Conservation (phyloP, 2,113 vertebrate genomes). For the Periophthalmodon schlosseri region DNA sequence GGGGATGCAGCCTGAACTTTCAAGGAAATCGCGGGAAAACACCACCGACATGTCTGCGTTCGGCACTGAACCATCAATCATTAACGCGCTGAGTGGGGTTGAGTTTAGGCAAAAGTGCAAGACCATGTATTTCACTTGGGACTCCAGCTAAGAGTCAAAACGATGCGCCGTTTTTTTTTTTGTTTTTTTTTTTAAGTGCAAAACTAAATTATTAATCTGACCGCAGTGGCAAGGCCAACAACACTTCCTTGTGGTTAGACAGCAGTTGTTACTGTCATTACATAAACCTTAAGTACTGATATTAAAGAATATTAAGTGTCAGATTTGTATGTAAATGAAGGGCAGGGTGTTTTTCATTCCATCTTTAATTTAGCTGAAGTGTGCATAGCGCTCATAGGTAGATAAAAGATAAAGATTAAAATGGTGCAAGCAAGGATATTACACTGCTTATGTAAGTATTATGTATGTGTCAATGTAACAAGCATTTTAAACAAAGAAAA, state of each 20-base stretch:
- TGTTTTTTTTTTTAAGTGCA: conserved; percentile 50
- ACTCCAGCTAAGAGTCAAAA: conserved; percentile 25
- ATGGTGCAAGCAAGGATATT: not conserved
- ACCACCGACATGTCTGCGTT: conserved; percentile 37
- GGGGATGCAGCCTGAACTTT: conserved; percentile 26
- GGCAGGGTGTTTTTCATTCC: not conserved
- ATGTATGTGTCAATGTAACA: not conserved
- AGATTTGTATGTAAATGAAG: not conserved
- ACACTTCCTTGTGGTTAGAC: conserved; percentile 24
- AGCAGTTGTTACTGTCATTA: conserved; percentile 31
- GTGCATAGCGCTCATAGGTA: too few relatives aligned
- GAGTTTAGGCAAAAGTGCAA: conserved; percentile 29
- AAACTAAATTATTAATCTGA: conserved; percentile 69
- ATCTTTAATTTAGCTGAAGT: not conserved
- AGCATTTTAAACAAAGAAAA: not conserved
- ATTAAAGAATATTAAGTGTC: not conserved
- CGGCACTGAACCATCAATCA: conserved; percentile 57
- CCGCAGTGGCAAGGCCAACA: conserved; percentile 34
- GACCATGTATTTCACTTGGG: conserved; percentile 30
- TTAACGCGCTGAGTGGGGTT: conserved; percentile 41
- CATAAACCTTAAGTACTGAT: conserved; percentile 16
- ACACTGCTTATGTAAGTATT: not conserved
- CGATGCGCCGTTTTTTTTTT: not conserved
- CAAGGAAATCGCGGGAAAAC: conserved; percentile 23
- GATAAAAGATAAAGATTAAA: not conserved